Conservation (phyloP, 2,797 vertebrate genomes). For the Neoniphon sammara region DNA sequence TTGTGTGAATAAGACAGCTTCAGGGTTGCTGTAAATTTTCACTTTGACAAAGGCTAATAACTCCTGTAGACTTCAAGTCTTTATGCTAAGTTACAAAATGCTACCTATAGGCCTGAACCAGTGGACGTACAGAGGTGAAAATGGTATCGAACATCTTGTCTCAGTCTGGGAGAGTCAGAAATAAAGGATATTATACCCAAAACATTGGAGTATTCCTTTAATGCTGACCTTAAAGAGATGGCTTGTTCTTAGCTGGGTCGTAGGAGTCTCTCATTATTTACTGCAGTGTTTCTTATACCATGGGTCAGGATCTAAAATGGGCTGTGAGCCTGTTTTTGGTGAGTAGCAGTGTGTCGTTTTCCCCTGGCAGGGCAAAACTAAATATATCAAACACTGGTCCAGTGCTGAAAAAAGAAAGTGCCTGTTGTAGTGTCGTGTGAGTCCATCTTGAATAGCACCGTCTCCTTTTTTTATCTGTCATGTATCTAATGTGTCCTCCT, state of each 20-base stretch:
- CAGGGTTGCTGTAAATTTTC: no score
- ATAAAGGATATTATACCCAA: no score
- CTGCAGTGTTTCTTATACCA: background rate
- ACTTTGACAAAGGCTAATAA: no score
- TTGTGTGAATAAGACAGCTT: no score
- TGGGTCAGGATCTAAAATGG: constrained; percentile 66
- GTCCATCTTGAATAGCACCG: constrained; percentile 25
- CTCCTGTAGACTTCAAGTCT: no score
- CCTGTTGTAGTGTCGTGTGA: constrained; percentile 7
- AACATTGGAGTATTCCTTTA: no score
- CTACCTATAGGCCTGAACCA: no score
- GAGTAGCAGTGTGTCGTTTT: constrained; percentile 61
- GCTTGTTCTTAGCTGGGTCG: constrained; percentile 62
- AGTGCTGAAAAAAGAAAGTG: background rate
- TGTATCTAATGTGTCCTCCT: constrained; percentile 54
- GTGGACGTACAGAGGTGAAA: no score
- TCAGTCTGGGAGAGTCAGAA: no score
- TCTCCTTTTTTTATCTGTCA: constrained; percentile 56
- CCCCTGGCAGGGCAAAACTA: constrained; percentile 42
- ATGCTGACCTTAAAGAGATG: constrained; percentile 61
- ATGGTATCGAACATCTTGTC: no score
- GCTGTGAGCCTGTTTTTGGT: constrained; percentile 56
- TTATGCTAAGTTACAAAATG: no score
- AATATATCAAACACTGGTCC: constrained; percentile 48
- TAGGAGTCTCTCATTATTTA: constrained; percentile 57